Conservation (phyloP, 2,888 invertebrate species). For the Chironomus riparius region DNA sequence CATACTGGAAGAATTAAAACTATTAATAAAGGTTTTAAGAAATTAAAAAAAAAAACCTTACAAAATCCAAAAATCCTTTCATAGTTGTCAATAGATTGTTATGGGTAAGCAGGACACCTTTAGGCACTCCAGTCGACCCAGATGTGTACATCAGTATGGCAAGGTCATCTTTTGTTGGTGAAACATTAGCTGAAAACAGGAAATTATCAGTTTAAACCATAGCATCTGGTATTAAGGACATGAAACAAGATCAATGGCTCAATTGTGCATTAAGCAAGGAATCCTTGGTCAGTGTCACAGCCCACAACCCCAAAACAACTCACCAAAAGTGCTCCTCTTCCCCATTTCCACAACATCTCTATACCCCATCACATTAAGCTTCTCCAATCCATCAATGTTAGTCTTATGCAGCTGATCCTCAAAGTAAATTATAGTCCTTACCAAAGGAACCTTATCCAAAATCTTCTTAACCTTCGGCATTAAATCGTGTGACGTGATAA, state of each 20-base stretch:
- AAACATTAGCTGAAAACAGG: slow-evolving; percentile 44
- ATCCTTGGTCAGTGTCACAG: no score
- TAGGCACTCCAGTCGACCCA: slow-evolving; percentile 92
- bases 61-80: slow-evolving; percentile 70
- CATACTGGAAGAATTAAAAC: slow-evolving; percentile 34
- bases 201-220: no score
- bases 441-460: slow-evolving; percentile 34
- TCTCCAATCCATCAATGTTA: neutral
- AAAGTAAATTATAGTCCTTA: neutral
- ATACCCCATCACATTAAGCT: neutral
- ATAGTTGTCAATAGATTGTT: slow-evolving; percentile 72
- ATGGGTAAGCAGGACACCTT: slow-evolving; percentile 78
- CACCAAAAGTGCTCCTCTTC: neutral
- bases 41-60: slow-evolving; percentile 33
- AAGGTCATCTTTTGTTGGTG: slow-evolving; percentile 64
- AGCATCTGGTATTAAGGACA: no score
- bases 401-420: neutral
- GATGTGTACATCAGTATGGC: slow-evolving; percentile 99
- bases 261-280: no score
- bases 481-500: neutral
- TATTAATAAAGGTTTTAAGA: neutral
- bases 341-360: neutral
- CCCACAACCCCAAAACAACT: neutral
- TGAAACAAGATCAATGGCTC: no score
- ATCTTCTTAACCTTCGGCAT: neutral